phyloP scores from a whole-genome alignment of 2,888 invertebrate species.

The Drosophila phalerata region DNA sequence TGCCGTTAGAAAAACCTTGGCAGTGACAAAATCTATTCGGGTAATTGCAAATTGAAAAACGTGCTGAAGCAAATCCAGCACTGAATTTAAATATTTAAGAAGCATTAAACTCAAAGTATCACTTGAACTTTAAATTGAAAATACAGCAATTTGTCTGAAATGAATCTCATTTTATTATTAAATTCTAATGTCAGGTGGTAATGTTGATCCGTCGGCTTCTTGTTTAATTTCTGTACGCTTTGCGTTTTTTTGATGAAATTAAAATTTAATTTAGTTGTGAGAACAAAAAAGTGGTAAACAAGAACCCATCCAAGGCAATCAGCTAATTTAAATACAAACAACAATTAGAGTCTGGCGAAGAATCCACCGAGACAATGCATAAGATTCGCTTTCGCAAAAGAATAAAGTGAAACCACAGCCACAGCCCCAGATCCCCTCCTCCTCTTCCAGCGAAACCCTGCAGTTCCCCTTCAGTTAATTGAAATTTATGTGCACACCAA shows the following conservation, averaged over 20 bases:
- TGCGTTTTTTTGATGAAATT: conserved; percentile 54
- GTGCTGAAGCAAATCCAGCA: conserved; percentile 53
- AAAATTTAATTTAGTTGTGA: conserved; percentile 67
- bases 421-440: neutral
- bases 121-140: conserved; percentile 66
- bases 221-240: conserved; percentile 26
- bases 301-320: conserved; percentile 69
- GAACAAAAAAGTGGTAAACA: conserved; percentile 46
- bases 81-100: conserved; percentile 46
- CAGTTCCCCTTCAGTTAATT: conserved; percentile 40
- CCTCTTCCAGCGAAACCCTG: neutral
- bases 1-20: conserved; percentile 59
- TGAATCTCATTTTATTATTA: conserved; percentile 36
- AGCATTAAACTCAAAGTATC: conserved; percentile 30
- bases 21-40: conserved; percentile 61
- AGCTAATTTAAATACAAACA: conserved; percentile 76
- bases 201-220: neutral
- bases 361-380: conserved; percentile 63
- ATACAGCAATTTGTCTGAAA: conserved; percentile 29
- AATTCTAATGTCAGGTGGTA: conserved; percentile 31
- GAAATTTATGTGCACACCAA: conserved; percentile 65
- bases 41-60: conserved; percentile 79
- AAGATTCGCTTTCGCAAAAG: conserved; percentile 58
- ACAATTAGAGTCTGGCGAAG: conserved; percentile 53
- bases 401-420: conserved; percentile 28